Base-by-base conservation (phyloP, 2,888 invertebrate genomes). In the Pheosia gnoma region DNA sequence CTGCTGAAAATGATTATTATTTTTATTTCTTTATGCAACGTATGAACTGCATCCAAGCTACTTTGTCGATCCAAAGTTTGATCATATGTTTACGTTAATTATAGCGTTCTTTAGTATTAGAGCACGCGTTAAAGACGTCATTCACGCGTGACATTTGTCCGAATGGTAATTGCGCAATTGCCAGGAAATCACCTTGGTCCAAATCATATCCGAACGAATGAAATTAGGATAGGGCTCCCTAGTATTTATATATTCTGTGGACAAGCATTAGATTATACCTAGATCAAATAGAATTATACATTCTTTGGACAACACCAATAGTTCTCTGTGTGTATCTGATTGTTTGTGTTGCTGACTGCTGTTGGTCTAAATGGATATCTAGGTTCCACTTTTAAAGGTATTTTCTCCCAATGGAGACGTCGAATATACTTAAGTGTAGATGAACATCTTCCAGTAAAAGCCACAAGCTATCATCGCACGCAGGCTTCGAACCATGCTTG, bases 401-500 rank as follows among this genome's bases (percentile, higher is more conserved):
- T 41, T 3, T 41, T 41, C 6, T 41, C 41, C 0, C 3, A 41
- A 41, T 7, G 41, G 6, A 7, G 6, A 41, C 8, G 41, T 41
- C 8, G 8, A 8, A 7, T 41, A 41, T 41, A 41, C 41, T 7
- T 1, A 49, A 49, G 10, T 49, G 3, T 13, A 8, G 8, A 6
- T 38, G 0, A 6, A 25, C 58, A 36, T 57, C 39, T 45, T 83
- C n/a, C 82, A 96, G 96, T 72, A 95, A 95, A 86, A 95, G 94
- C 64, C 95, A 96, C 89, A 94, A 95, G 51, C 84, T 96, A 38
- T 94, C 95, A 36, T 93, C 95, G 0, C 96, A 98, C 86, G 96
- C 98, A 0, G 99, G 99, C 2, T 99, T 98, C 86, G 98, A 98
- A 87, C 96, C 97, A 3, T 96, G 96, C 59, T 95, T 98, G 47